phyloP scores from a whole-genome alignment of 2,888 invertebrate species.

The Pristionchus entomophagus region DNA sequence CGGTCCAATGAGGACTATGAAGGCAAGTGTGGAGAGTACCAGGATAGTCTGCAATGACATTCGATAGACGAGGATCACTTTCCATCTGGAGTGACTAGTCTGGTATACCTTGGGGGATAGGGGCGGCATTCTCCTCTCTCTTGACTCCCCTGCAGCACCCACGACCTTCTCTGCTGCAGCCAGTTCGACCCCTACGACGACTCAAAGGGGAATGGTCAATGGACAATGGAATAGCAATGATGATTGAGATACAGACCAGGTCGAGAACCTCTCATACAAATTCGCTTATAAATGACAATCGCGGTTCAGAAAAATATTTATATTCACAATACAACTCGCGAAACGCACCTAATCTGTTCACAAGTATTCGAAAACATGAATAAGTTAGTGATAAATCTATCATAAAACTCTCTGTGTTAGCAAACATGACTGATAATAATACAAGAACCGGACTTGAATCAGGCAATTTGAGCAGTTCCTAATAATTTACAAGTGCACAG shows the following conservation, averaged over 20 bases:
- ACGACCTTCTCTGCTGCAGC: constrained; percentile 10
- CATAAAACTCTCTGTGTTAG: constrained; percentile 33
- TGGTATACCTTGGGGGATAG: background rate
- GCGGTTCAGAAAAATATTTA: background rate
- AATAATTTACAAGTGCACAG: constrained; percentile 14
- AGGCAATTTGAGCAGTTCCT: constrained; percentile 19
- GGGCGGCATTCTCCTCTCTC: background rate
- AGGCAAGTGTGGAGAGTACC: background rate
- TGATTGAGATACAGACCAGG: background rate
- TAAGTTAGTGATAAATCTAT: constrained; percentile 28
- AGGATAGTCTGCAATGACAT: background rate
- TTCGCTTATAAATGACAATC: background rate
- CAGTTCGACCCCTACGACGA: background rate
- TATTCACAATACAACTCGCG: constrained; percentile 27
- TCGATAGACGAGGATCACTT: too few species aligned
- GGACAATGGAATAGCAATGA: background rate
- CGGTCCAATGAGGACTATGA: background rate
- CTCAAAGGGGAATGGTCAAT: background rate
- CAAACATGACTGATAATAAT: background rate
- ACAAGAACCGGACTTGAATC: background rate
- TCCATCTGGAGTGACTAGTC: too few species aligned
- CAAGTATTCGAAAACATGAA: background rate
- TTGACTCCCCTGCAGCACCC: constrained; percentile 1
- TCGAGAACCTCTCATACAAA: background rate
- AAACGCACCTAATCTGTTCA: constrained; percentile 19